Percentiles rank a stretch among this genome's conserved stretches.
These are phyloP conservation scores for Chrysolina haemoptera DNA, from an alignment of 2,888 invertebrate species.

Conservation along the genomic window DNA sequence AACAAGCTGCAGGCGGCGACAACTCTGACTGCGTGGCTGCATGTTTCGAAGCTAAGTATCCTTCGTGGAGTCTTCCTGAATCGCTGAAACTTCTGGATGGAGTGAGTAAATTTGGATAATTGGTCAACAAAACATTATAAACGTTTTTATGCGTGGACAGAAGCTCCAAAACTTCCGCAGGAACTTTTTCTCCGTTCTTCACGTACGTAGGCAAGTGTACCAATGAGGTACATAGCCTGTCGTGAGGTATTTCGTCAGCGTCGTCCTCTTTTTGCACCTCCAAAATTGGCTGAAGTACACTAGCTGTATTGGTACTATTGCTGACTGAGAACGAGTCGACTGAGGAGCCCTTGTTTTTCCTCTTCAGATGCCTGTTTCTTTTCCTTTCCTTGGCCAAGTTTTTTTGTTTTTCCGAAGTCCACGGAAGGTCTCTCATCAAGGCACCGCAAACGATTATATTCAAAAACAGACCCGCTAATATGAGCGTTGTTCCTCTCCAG, in stretches of 20 bases:
- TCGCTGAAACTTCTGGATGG: conserved; percentile 84
- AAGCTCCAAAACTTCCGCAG: conserved; percentile 82
- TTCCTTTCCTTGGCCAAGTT: conserved; percentile 77
- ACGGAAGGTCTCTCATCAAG: conserved; percentile 84
- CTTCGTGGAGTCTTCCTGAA: conserved; percentile 72
- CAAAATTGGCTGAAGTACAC: conserved; percentile 72
- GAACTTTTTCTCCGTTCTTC: conserved; percentile 83
- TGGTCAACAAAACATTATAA: conserved; percentile 81
- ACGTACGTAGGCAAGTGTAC: conserved; percentile 90
- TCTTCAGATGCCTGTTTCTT: conserved; percentile 74
- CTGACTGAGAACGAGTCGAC: conserved; percentile 81
- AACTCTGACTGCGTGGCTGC: conserved; percentile 64
- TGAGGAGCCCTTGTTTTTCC: conserved; percentile 74
- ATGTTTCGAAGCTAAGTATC: conserved; percentile 60
- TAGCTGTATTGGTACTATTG: conserved; percentile 78
- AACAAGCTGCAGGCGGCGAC: conserved; percentile 60
- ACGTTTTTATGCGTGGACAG: conserved; percentile 80
- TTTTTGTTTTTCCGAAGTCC: conserved; percentile 77
- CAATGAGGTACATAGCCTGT: conserved; percentile 83
- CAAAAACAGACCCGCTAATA: conserved; percentile 84
- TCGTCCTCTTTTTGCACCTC: conserved; percentile 62
- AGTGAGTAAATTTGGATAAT: conserved; percentile 82
- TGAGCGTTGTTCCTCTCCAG: conserved; percentile 88
- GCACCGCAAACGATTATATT: conserved; percentile 88
- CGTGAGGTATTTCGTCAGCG: conserved; percentile 60